Percentiles rank a stretch among this genome's conserved stretches.
Evolutionary conservation across 2,797 vertebrate species (phyloP).

Genomic region (Dendrocincla fuliginosa): DNA sequence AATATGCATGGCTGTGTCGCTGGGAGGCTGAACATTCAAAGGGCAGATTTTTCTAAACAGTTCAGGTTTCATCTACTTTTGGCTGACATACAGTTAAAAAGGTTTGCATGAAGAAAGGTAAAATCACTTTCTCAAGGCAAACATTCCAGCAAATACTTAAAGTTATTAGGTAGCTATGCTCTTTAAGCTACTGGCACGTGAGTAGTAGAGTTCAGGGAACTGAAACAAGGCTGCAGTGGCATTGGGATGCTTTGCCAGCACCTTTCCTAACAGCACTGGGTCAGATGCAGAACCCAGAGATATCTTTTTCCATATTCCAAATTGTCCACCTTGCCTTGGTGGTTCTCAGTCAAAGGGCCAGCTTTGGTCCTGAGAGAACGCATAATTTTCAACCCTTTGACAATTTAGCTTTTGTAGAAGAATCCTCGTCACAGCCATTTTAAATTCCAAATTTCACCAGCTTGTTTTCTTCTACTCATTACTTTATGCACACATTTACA

Average conservation of each 20-base stretch:
- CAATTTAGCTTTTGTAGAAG: background rate
- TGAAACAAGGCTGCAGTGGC: background rate
- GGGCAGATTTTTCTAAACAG: constrained; percentile 10
- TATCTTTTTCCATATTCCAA: background rate
- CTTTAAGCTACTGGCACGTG: background rate
- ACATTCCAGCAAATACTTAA: background rate
- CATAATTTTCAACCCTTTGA: background rate
- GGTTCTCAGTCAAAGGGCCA: background rate
- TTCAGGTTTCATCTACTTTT: constrained; percentile 18
- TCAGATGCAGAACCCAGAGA: background rate
- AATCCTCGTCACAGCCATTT: background rate
- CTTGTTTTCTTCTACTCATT: background rate
- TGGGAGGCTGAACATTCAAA: constrained; percentile 32
- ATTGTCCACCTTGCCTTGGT: background rate
- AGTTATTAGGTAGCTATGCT: background rate
- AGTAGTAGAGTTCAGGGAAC: background rate
- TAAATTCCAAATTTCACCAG: background rate
- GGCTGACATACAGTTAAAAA: constrained; percentile 3
- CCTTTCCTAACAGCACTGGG: background rate
- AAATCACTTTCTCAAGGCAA: background rate
- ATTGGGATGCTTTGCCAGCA: background rate
- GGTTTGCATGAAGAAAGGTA: background rate
- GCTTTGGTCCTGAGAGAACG: background rate
- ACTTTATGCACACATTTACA: background rate
- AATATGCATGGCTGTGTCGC: constrained; percentile 17